phyloP scores from a whole-genome alignment of 1,140 invertebrate genomes.

The Drosophila littoralis region DNA sequence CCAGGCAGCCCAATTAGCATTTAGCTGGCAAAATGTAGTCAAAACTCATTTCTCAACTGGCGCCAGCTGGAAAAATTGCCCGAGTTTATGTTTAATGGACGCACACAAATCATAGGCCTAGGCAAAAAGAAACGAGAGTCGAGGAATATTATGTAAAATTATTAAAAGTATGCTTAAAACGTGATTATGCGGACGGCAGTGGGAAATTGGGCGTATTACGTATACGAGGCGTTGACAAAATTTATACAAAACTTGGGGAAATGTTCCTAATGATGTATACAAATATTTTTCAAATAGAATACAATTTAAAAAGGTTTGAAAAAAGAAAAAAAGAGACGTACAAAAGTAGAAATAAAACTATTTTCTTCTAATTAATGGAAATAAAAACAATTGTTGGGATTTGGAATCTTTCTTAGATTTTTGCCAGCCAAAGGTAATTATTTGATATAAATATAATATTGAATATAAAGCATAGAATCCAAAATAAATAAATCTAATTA shows the following conservation, averaged over 20 bases:
- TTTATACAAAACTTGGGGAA: neutral
- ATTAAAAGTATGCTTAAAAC: constrained; percentile 26
- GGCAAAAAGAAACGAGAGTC: neutral
- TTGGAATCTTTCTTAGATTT: too few species aligned
- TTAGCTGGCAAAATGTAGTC: constrained; percentile 24
- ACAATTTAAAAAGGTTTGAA: too few species aligned
- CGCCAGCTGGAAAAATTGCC: constrained; percentile 44
- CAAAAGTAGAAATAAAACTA: too few species aligned
- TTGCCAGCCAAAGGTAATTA: too few species aligned
- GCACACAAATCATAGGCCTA: constrained; percentile 44
- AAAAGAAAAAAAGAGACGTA: too few species aligned
- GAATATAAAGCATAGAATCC: too few species aligned
- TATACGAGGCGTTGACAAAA: constrained; percentile 25
- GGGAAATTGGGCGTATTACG: constrained; percentile 23
- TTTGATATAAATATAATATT: too few species aligned
- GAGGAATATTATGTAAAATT: constrained; percentile 22
- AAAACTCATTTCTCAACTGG: constrained; percentile 46
- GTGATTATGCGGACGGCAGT: constrained; percentile 1
- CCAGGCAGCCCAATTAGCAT: constrained; percentile 41
- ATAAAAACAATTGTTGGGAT: too few species aligned
- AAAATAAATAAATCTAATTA: too few species aligned
- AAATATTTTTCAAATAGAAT: neutral
- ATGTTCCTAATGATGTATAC: neutral
- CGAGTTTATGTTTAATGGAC: constrained; percentile 42
- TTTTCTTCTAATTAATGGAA: too few species aligned